Evolutionary conservation across 2,797 vertebrate genomes (phyloP), one percentile per base, ranked within the genome.

Genomic region (Poeciliopsis gracilis): DNA sequence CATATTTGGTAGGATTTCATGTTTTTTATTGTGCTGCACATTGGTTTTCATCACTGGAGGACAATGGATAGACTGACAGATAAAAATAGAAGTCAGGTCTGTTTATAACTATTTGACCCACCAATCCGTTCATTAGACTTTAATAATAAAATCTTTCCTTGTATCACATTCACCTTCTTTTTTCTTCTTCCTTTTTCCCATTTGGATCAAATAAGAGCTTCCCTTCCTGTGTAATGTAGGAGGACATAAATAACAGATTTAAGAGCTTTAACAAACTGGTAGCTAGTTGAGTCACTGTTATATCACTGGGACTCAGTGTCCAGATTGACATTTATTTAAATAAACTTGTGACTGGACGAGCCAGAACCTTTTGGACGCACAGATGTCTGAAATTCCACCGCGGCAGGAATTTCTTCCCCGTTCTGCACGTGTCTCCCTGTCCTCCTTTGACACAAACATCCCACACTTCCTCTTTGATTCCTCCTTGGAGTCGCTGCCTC

Each of bases 241-340:
- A 86, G 77, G 77, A 81, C 71, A 63, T 28, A 9, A 82, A 16
- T 70, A 77, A 55, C 77, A 46, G 36, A 75, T 75, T 69, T 49
- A 47, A n/a, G 75, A 77, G 53, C 57, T 15, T 38, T 59, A 33
- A 71, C 82, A 73, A 76, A 76, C 75, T 6, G 77, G 51, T 81
- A 73, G 30, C 25, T 80, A 76, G 63, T 76, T 87, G 86, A 88
- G 75, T 86, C 82, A 86, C 70, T 63, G 77, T 85, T 83, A 59
- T 23, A 74, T 86, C 77, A 83, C 9, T 30, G 51, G 38, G 38
- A 23, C 30, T 36, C 75, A 80, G 75, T 10, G 16, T 72, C 77
- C 77, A 77, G 53, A 71, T 28, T 72, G 73, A 78, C 73, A 36
- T 82, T 80, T 84, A 82, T 87, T 89, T 80, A 73, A 76, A 67